Base-by-base conservation (phyloP, 2,888 invertebrate genomes). In the Oligia latruncula region DNA sequence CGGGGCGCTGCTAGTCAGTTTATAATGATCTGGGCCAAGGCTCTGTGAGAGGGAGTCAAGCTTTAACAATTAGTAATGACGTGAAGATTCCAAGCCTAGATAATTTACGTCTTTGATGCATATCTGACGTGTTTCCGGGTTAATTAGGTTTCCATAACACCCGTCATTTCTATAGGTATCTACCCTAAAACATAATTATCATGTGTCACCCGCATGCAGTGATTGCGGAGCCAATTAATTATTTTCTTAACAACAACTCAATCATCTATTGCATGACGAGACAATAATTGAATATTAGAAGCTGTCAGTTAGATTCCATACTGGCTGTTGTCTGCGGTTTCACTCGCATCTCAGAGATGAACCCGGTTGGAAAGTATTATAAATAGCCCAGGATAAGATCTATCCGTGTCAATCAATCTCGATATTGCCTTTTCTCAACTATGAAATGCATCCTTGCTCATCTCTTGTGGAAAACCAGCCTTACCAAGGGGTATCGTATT, bases 201-300 rank as follows among this genome's bases (percentile, higher is more conserved):
- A 65, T 52, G 23, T 35, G 68, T 72, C 49, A 70, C 49, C 62
- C 77, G 23, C 58, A 70, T 68, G 62, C 29, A 77, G 6, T 35
- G 58, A 65, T 83, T 64, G 4, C 8, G 20, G 15, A 83, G 62
- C 15, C 15, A 58, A 83, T 83, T 68, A 76, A 80, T 55, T 46
- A 68, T 20, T 68, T 68, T 77, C 67, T 62, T 82, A 80, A 58
- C 68, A 68, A 68, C 46, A 17, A 62, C 15, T 55, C 29, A 29
- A 77, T 62, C n/a, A 29, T 67, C n/a, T 62, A 35, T 23, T 75
- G 20, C 0, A n/a, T 62, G 67, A 29, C 20, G 15, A 76, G n/a
- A 20, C 43, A 35, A 9, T 82, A 46, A 81, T 73, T 81, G 72
- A 49, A 81, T 65, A 40, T 64, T 29, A 23, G 1, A 15, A 55